Percentiles rank a stretch among this genome's conserved stretches.
These are phyloP conservation scores for Merops nubicus DNA, from an alignment of 2,113 vertebrate genomes.

Conservation along the genomic window DNA sequence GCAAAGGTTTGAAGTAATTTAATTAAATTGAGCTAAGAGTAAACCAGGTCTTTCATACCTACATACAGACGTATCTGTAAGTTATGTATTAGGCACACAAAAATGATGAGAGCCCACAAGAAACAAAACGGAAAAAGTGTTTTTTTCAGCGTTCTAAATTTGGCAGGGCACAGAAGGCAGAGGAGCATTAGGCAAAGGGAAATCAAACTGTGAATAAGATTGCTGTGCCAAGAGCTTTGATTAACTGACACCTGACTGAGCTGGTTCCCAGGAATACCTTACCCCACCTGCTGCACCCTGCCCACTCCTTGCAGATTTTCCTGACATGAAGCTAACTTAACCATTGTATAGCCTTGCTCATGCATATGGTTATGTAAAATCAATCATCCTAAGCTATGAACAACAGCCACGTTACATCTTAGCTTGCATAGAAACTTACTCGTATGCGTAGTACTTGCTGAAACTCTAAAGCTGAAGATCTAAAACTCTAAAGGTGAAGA, in stretches of 20 bases:
- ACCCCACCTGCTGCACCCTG: background rate
- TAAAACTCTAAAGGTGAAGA: background rate
- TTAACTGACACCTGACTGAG: background rate
- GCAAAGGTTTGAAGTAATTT: background rate
- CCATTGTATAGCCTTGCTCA: background rate
- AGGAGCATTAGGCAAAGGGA: background rate
- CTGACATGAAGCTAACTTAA: background rate
- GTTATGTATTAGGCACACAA: background rate
- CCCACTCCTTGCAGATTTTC: background rate
- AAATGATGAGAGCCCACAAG: background rate
- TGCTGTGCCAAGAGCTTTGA: background rate
- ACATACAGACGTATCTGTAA: background rate
- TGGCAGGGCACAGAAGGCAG: background rate
- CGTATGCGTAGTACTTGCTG: rapidly evolving
- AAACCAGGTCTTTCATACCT: background rate
- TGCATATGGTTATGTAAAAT: background rate
- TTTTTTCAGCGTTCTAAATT: background rate
- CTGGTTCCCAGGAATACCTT: background rate
- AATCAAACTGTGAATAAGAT: background rate
- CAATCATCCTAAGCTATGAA: background rate
- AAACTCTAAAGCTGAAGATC: background rate
- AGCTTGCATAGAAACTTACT: background rate
- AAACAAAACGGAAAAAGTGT: background rate
- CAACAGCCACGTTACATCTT: background rate
- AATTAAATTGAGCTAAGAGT: background rate